Evolutionary conservation across 2,797 vertebrate genomes (phyloP), one percentile per base, ranked within the genome.

Genomic region (Lepidocolaptes lacrymiger): DNA sequence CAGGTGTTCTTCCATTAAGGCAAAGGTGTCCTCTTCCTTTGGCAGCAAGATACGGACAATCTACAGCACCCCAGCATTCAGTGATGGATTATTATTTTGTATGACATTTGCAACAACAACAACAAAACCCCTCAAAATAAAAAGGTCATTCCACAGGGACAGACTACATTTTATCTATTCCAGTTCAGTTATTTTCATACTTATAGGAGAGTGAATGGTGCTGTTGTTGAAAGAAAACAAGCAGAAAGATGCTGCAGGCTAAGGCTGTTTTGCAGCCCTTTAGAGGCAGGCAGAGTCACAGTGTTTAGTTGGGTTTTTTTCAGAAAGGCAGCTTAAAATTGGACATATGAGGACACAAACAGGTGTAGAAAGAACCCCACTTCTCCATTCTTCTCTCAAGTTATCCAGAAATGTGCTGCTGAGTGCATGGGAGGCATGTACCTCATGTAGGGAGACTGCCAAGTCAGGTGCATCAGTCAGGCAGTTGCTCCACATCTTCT

Each of bases 371-470:
- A 66, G 48, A 76, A 14, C 6, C 1, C 9, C 0, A 2, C 78
- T 87, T 59, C 59, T 73, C 43, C 9, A 2, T 39, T 81, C 34
- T 71, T 91, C n/a, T 61, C 20, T 36, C 41, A 15, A 69, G 34
- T 77, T 32, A 76, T 32, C 14, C 27, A 55, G 48, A 69, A 36
- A 37, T 1, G 5, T 89, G 54, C 82, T 91, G 21, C 14, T 1
- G 9, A 85, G 23, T 30, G 16, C 23, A 22, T 2, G 3, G 48
- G 34, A 79, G 72, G 39, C 34, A 9, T 27, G 28, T 74, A 49
- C 20, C 39, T 30, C 0, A 0, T 0, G 3, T 1, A 43, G 24
- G 34, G 37, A 67, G 8, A 51, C 19, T 89, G 62, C 22, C 74
- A 55, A 10, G 32, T 32, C 17, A 20, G 13, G 10, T 69, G 8